Evolutionary conservation across 2,797 vertebrate species (phyloP).

Genomic region (Acanthopagrus latus): DNA sequence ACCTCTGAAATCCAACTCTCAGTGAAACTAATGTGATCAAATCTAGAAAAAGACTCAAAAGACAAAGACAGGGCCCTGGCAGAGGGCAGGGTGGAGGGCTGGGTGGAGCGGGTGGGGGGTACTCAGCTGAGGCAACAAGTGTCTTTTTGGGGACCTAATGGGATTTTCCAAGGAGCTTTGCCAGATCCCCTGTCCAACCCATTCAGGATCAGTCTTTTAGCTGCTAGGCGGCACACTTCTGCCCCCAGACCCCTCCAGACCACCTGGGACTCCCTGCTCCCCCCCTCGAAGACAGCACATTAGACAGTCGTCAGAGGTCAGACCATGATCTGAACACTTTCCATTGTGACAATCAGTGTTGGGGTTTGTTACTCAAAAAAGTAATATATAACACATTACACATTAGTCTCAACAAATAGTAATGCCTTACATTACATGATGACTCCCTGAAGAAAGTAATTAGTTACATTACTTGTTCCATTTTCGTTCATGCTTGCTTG

Average conservation of each 20-base stretch:
- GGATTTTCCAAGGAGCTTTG: conserved; percentile 94
- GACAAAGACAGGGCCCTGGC: conserved; percentile 71
- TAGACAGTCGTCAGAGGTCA: conserved; percentile 34
- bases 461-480: too few relatives aligned
- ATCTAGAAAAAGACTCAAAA: conserved; percentile 75
- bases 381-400: too few relatives aligned
- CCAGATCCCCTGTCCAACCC: conserved; percentile 87
- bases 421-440: too few relatives aligned
- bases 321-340: not conserved
- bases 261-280: conserved; percentile 10
- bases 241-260: conserved; percentile 36
- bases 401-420: too few relatives aligned
- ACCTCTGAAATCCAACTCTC: conserved; percentile 76
- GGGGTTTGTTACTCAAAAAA: too few relatives aligned
- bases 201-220: conserved; percentile 81
- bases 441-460: too few relatives aligned
- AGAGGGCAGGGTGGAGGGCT: conserved; percentile 13
- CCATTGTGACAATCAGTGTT: too few relatives aligned
- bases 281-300: not conserved
- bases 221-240: conserved; percentile 85
- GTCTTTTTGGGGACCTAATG: conserved; percentile 89
- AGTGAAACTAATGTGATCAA: conserved; percentile 87
- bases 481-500: too few relatives aligned
- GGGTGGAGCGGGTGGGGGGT: conserved; percentile 24
- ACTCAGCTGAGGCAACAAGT: conserved; percentile 80